These are phyloP conservation scores for Carettochelys insculpta DNA, from an alignment of 2,113 vertebrate species.

Conservation along the genomic window DNA sequence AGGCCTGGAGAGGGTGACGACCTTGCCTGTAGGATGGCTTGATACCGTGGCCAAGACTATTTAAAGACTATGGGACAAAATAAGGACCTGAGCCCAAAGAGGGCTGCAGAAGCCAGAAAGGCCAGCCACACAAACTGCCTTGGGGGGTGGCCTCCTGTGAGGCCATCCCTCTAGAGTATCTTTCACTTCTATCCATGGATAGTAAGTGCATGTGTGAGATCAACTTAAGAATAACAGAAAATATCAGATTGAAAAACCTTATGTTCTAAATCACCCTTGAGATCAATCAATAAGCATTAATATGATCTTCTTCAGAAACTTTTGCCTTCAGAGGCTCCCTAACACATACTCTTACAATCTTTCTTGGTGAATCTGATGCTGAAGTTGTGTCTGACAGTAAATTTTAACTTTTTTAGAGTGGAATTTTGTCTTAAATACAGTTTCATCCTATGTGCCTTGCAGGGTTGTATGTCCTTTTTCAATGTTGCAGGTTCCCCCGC, in stretches of 20 bases:
- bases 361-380: no score
- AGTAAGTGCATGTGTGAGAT: background rate
- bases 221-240: background rate
- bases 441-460: background rate
- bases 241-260: background rate
- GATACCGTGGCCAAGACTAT: no score
- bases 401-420: background rate
- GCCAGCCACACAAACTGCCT: no score
- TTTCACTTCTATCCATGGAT: background rate
- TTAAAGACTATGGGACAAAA: no score
- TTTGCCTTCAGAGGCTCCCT: background rate
- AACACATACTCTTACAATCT: background rate
- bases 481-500: background rate
- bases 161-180: background rate
- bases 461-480: background rate
- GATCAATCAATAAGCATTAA: background rate
- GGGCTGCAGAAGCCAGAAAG: no score
- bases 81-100: no score
- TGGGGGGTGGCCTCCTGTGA: no score
- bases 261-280: background rate
- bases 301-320: background rate
- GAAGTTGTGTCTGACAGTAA: background rate
- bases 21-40: no score
- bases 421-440: background rate
- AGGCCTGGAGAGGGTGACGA: no score